A percentile compares a stretch with the other conserved stretches of the same genome.
phyloP scores from a whole-genome alignment of 2,113 vertebrate genomes.

The Neogobius melanostomus region DNA sequence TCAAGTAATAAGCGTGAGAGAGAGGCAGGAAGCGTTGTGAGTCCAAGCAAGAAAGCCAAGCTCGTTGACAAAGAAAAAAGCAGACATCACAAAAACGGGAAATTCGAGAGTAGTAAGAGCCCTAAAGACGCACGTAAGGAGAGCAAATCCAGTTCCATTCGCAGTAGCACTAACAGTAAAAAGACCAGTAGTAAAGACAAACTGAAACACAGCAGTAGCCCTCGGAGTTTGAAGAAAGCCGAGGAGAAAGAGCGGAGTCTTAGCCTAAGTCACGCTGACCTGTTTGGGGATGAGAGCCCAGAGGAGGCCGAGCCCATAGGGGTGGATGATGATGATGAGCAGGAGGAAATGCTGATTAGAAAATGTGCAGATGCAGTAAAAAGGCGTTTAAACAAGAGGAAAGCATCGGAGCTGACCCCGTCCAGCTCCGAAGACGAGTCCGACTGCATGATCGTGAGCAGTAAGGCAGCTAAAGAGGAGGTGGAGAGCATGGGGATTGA shows the following conservation, averaged over 20 bases:
- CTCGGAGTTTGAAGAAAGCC: conserved; percentile 30
- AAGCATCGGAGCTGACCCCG: conserved; percentile 45
- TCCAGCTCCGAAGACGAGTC: conserved; percentile 71
- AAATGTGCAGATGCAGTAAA: conserved; percentile 72
- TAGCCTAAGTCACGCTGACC: conserved; percentile 87
- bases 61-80: conserved; percentile 67
- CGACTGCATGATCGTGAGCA: conserved; percentile 25
- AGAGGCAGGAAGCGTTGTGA: conserved; percentile 27
- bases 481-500: conserved; percentile 61
- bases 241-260: conserved; percentile 72
- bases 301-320: conserved; percentile 77
- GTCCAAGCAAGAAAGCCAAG: conserved; percentile 62
- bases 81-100: conserved; percentile 71
- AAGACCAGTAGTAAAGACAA: conserved; percentile 49
- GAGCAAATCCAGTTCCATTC: conserved; percentile 40
- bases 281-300: conserved; percentile 94
- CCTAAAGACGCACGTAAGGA: conserved; percentile 64
- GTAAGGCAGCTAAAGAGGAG: conserved; percentile 39
- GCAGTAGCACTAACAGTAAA: conserved; percentile 55
- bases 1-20: conserved; percentile 60
- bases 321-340: conserved; percentile 15
- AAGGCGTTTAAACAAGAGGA: conserved; percentile 62
- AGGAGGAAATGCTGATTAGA: conserved; percentile 70
- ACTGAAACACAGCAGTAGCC: conserved; percentile 37
- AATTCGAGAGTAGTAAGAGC: conserved; percentile 51